Evolutionary conservation across 2,888 invertebrate genomes (phyloP).

Genomic region (Limnephilus marmoratus): DNA sequence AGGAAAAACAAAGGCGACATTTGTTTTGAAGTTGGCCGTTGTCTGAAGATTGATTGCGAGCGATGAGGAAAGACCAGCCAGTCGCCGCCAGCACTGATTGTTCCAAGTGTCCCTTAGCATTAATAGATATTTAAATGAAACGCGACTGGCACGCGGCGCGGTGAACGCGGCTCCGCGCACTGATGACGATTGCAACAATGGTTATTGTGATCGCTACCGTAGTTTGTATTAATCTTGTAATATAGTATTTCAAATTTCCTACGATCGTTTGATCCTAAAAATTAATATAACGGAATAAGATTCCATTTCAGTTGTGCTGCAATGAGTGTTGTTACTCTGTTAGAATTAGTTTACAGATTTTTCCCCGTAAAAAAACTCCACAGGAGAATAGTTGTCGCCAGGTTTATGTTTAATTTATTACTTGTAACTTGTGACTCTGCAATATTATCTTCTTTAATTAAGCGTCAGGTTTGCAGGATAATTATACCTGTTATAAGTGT

Average conservation of each 20-base stretch:
- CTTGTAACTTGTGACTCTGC: not conserved
- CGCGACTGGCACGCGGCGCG: not conserved
- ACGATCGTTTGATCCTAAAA: not conserved
- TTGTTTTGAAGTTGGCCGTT: conserved; percentile 4
- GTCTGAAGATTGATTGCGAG: not conserved
- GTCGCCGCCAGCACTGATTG: conserved; percentile 12
- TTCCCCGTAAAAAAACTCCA: not conserved
- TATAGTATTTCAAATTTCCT: conserved; percentile 17
- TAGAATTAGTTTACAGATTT: conserved; percentile 2
- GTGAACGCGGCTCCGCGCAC: not conserved
- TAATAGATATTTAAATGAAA: conserved; percentile 2
- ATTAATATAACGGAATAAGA: not conserved
- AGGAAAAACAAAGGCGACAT: not conserved
- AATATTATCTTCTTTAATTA: not conserved
- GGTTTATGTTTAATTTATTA: not conserved
- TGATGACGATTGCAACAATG: not conserved
- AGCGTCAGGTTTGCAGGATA: not conserved
- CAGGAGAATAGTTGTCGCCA: not conserved
- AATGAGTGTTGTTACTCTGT: not conserved
- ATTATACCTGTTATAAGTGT: not conserved
- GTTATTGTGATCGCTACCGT: not conserved
- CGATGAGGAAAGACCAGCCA: not conserved
- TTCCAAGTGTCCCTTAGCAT: conserved; percentile 4
- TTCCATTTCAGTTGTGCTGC: not conserved
- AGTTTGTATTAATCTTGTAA: conserved; percentile 17